A percentile compares a stretch with the other conserved stretches of the same genome.
Conservation (phyloP, 1,140 invertebrate species). For the Scaptomyza hsui region DNA sequence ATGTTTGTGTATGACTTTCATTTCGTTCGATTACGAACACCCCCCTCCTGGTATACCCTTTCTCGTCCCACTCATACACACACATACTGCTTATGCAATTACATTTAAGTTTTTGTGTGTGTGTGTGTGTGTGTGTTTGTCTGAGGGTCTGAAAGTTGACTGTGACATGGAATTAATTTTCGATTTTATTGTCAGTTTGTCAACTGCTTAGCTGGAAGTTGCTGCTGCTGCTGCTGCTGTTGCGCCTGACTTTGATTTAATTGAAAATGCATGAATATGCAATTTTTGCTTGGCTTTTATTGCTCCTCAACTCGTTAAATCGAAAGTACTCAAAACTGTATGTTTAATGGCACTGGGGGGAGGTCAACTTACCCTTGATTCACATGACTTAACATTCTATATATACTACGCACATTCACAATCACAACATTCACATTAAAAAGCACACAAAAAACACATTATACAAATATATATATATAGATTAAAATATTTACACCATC, state of each 20-base stretch:
- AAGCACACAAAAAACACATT: background rate
- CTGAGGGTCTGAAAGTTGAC: slow-evolving; percentile 37
- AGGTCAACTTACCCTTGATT: slow-evolving; percentile 31
- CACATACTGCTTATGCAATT: slow-evolving; percentile 57
- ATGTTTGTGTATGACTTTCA: slow-evolving; percentile 55
- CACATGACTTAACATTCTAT: slow-evolving; percentile 17
- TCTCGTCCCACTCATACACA: background rate
- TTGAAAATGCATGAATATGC: slow-evolving; percentile 83
- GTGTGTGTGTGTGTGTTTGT: slow-evolving; percentile 60
- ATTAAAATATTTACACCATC: slow-evolving; percentile 1
- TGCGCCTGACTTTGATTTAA: slow-evolving; percentile 78
- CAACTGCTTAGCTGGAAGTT: slow-evolving; percentile 50
- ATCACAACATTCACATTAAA: background rate
- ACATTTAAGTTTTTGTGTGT: slow-evolving; percentile 68
- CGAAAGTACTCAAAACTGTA: slow-evolving; percentile 39
- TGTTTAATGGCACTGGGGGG: slow-evolving; percentile 30
- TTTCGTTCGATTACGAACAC: slow-evolving; percentile 47
- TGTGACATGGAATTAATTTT: slow-evolving; percentile 78
- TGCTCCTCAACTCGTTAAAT: slow-evolving; percentile 33
- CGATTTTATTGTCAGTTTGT: slow-evolving; percentile 81
- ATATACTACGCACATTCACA: background rate
- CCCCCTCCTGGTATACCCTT: background rate
- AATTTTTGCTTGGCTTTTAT: slow-evolving; percentile 56
- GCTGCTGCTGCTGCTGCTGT: slow-evolving; percentile 20
- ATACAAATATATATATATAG: slow-evolving; percentile 20